Conservation (phyloP, 2,113 vertebrate genomes). For the Rhineura floridana region DNA sequence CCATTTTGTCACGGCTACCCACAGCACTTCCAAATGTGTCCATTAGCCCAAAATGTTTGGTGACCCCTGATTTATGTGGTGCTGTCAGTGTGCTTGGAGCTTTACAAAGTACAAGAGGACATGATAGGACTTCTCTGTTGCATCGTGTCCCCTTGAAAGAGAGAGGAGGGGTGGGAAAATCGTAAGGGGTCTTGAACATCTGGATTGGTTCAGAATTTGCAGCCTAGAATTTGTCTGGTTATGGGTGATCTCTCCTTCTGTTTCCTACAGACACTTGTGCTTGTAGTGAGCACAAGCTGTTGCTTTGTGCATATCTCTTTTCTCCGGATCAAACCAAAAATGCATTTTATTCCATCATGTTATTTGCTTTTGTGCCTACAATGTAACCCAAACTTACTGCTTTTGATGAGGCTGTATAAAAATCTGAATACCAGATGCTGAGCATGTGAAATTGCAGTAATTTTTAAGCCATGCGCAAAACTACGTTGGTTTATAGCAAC, state of each 20-base stretch:
- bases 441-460: background rate
- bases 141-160: background rate
- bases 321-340: slow-evolving; percentile 37
- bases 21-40: too few species aligned
- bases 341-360: background rate
- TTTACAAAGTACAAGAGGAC: background rate
- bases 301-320: background rate
- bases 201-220: background rate
- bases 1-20: too few species aligned
- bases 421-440: background rate
- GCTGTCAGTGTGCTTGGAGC: background rate
- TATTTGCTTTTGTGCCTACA: background rate
- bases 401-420: background rate
- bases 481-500: background rate
- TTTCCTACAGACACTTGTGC: background rate
- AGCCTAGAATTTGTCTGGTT: background rate
- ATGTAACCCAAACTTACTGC: background rate
- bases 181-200: background rate
- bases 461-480: background rate
- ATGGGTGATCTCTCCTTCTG: background rate
- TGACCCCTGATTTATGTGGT: background rate
- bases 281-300: background rate
- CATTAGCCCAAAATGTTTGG: too few species aligned
- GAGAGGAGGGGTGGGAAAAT: background rate
- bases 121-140: background rate